These are phyloP conservation scores for Hyalella azteca DNA, from an alignment of 2,888 invertebrate genomes.

Conservation along the genomic window DNA sequence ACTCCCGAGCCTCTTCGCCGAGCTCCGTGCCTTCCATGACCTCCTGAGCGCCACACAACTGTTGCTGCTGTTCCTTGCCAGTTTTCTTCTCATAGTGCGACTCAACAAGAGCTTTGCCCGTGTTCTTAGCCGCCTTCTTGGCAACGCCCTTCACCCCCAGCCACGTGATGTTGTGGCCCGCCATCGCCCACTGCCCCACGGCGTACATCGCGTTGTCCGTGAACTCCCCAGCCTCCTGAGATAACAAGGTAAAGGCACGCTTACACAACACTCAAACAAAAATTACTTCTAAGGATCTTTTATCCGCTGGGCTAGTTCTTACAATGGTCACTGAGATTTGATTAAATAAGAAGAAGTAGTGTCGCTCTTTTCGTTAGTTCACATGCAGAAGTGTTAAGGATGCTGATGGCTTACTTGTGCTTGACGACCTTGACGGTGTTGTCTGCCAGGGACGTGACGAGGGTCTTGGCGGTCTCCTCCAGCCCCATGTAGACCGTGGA, in stretches of 20 bases:
- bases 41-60: background rate
- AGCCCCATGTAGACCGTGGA: slow-evolving; percentile 74
- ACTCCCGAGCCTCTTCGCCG: slow-evolving; percentile 39
- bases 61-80: background rate
- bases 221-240: slow-evolving; percentile 71
- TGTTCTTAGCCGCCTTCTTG: slow-evolving; percentile 70
- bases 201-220: slow-evolving; percentile 73
- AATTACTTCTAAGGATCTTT: no score
- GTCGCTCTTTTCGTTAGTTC: no score
- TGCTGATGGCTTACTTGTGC: background rate
- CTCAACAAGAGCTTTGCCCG: slow-evolving; percentile 65
- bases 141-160: slow-evolving; percentile 73
- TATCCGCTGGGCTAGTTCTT: no score
- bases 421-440: slow-evolving; percentile 74
- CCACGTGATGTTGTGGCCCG: slow-evolving; percentile 71
- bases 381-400: no score
- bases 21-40: slow-evolving; percentile 41
- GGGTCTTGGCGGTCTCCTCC: slow-evolving; percentile 73
- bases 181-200: slow-evolving; percentile 73
- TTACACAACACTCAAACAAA: no score
- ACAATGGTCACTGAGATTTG: no score
- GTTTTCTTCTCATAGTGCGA: slow-evolving; percentile 44
- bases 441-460: slow-evolving; percentile 71
- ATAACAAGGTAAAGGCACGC: no score
- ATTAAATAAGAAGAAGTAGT: no score